Evolutionary conservation across 2,113 vertebrate species (phyloP).

Genomic region (Aegithalos caudatus): DNA sequence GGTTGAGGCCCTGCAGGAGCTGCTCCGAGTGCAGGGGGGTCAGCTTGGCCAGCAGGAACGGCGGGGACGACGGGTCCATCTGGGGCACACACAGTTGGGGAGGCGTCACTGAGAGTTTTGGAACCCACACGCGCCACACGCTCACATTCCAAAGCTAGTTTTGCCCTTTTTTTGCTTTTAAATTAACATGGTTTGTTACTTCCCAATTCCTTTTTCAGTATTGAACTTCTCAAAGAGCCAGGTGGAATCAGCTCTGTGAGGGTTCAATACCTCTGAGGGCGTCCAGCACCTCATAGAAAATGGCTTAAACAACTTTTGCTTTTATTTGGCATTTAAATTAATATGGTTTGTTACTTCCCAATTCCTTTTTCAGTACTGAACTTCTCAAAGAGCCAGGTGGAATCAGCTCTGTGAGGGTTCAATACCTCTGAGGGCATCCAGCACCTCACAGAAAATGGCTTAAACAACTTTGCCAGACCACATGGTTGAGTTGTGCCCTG

Average conservation of each 20-base stretch:
- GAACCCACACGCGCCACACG: accelerated
- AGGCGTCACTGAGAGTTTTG: accelerated
- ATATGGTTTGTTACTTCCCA: neutral
- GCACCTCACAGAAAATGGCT: too few relatives aligned
- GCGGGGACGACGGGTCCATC: constrained; percentile 95
- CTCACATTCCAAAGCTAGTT: neutral
- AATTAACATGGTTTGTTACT: neutral
- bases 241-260: too few relatives aligned
- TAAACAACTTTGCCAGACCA: too few relatives aligned
- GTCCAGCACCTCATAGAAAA: too few relatives aligned
- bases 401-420: too few relatives aligned
- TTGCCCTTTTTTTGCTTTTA: neutral
- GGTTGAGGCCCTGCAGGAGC: constrained; percentile 94
- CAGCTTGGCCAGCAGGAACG: constrained; percentile 97
- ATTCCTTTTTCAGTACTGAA: neutral
- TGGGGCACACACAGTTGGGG: neutral
- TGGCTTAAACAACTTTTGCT: too few relatives aligned
- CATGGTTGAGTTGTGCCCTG: too few relatives aligned
- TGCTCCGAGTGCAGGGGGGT: constrained; percentile 94
- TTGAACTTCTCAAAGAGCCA: neutral
- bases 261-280: too few relatives aligned
- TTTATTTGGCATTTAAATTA: neutral
- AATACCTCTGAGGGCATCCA: too few relatives aligned
- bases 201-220: neutral
- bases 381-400: too few relatives aligned